Evolutionary conservation across 2,113 vertebrate species (phyloP).

Genomic region (Protobothrops flavoviridis): DNA sequence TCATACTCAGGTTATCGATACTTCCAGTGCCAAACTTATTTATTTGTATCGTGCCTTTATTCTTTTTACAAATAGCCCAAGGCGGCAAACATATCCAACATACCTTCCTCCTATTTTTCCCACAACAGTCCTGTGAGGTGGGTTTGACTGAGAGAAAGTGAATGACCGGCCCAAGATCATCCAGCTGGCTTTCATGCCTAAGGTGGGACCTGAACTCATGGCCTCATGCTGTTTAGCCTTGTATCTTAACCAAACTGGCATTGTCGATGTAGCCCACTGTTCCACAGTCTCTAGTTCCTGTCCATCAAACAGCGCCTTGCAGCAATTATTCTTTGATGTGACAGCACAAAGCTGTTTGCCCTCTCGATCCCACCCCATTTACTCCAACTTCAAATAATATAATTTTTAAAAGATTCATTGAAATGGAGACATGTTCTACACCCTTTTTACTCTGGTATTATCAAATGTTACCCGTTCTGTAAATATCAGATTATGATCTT

Average conservation of each 20-base stretch:
- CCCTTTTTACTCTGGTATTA: slow-evolving; percentile 59
- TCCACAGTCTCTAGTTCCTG: neutral
- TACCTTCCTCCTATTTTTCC: neutral
- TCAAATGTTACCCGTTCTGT: slow-evolving; percentile 62
- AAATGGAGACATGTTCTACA: slow-evolving; percentile 63
- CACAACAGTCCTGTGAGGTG: neutral
- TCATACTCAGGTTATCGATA: neutral
- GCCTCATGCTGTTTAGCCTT: neutral
- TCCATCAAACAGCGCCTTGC: slow-evolving; percentile 23
- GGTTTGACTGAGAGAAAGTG: neutral
- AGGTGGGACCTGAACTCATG: neutral
- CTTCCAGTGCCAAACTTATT: neutral
- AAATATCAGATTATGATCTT: slow-evolving; percentile 71
- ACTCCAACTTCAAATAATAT: slow-evolving; percentile 69
- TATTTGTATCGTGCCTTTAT: neutral
- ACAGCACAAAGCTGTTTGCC: slow-evolving; percentile 61
- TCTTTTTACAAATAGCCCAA: neutral
- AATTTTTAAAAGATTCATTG: slow-evolving; percentile 70
- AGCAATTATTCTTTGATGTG: slow-evolving; percentile 58
- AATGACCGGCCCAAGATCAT: neutral
- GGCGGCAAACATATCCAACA: neutral
- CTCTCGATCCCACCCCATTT: slow-evolving; percentile 24
- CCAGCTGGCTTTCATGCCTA: neutral
- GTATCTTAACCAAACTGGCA: neutral
- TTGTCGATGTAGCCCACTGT: slow-evolving; percentile 24